Evolutionary conservation across 2,113 vertebrate genomes (phyloP), one percentile per base, ranked within the genome.

Genomic region (Pipra filicauda): DNA sequence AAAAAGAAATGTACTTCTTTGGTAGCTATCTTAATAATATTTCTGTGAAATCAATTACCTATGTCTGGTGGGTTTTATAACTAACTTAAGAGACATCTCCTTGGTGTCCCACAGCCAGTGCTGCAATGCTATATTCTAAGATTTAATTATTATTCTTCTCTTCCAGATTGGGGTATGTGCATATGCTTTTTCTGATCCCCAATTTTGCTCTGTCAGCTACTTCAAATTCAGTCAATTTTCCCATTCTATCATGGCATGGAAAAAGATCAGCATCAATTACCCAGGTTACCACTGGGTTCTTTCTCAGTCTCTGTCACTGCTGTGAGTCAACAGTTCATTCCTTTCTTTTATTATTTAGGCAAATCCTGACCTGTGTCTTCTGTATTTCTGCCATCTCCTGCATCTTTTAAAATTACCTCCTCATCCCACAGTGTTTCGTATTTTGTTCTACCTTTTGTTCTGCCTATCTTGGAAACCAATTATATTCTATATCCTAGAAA

Each of bases 1-100:
- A 79, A 95, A 97, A 98, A 96, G 75, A 94, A 96, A 95, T 79
- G 15, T 86, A 72, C 69, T 96, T 83, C 91, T 94, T 93, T 85
- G 91, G 70, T 58, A 81, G 51, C 71, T 91, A 76, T 13, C 69
- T 95, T 86, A 75, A 71, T 12, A 55, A 62, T 93, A 90, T 78
- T 91, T 90, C 64, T 52, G 7, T 49, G 54, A 84, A 97, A 90
- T 79, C 78, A 93, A 57, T 97, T 83, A 89, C 80, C 70, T 88
- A 22, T 88, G 20, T 91, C 85, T 96, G 35, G 9, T 81, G 59
- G 22, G 67, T 61, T 97, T 97, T 93, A 78, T 74, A 88, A 80
- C 51, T 95, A 76, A 81, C 57, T 70, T 57, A 70, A 77, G 71
- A 78, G 72, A 95, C 8, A 73, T 73, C 23, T 85, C 30, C 37